These are phyloP conservation scores for Cabera pusaria DNA, from an alignment of 2,888 invertebrate genomes.

Conservation along the genomic window DNA sequence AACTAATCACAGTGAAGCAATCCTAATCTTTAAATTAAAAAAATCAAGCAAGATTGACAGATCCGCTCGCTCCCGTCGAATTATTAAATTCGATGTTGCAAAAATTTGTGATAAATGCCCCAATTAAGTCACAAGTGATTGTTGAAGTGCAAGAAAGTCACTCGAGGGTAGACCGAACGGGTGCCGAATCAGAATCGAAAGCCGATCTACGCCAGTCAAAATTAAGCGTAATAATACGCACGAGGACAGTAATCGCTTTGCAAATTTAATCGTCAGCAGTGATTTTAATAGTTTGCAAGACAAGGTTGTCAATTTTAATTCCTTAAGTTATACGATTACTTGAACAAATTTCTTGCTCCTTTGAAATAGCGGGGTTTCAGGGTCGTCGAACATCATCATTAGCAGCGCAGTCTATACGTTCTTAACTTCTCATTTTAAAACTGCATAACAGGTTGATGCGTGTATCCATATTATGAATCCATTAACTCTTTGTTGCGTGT, in stretches of 20 bases:
- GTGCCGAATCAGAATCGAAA: slow-evolving; percentile 38
- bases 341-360: slow-evolving; percentile 1
- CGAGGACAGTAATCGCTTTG: slow-evolving; percentile 39
- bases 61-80: slow-evolving; percentile 40
- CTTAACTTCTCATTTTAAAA: slow-evolving; percentile 2
- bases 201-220: slow-evolving; percentile 42
- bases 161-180: slow-evolving; percentile 24
- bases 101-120: slow-evolving; percentile 50
- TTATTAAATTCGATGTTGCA: slow-evolving; percentile 42
- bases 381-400: neutral
- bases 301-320: slow-evolving; percentile 26
- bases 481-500: slow-evolving; percentile 8
- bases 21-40: slow-evolving; percentile 47
- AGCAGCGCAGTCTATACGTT: neutral
- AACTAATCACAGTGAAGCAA: slow-evolving; percentile 34
- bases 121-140: slow-evolving; percentile 60
- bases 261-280: slow-evolving; percentile 33
- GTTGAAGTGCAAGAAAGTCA: slow-evolving; percentile 50
- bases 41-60: slow-evolving; percentile 53
- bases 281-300: slow-evolving; percentile 12
- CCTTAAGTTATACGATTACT: slow-evolving; percentile 8
- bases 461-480: slow-evolving; percentile 17
- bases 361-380: neutral
- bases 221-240: slow-evolving; percentile 38
- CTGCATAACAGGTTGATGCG: slow-evolving; percentile 9